Base-by-base conservation (phyloP, 2,113 vertebrate species). In the Prunella himalayana region DNA sequence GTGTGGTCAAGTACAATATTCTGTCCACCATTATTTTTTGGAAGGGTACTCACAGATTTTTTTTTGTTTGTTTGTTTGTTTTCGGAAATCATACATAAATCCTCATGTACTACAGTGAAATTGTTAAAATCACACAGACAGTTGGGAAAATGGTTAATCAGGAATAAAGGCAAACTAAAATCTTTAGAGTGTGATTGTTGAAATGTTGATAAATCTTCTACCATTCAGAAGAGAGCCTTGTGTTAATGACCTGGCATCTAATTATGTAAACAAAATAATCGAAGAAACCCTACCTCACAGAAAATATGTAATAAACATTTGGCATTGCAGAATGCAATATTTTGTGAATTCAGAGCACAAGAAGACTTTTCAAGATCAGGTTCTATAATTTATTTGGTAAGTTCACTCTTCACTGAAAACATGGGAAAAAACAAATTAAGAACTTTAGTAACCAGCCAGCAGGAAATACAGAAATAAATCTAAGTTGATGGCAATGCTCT, bases 401-500 rank as follows among this genome's bases (percentile, higher is more conserved):
- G 2, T 60, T 87, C 70, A 73, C 13, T 90, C 45, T 63, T 86
- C 33, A 27, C 24, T 72, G 82, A 93, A 92, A 92, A 92, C 59
- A 88, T 73, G 54, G 77, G 24, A 39, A 94, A 90, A 93, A 91
- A 82, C 41, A 23, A 86, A 75, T 81, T 78, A 84, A 87, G 18
- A 76, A 35, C 31, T 80, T 45, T 61, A 85, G 88, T 69, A 88
- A 68, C 15, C 33, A 85, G 50, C 54, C 65, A 96, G 22, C 66
- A 92, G 80, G 63, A 93, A 92, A 95, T 85, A 80, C 11, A 87
- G 85, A 95, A 95, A 95, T 85, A 94, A 93, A 76, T 66, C 50
- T 86, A 91, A 91, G 60, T 53, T 75, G 54, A 82, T 82, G 23
- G 24, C 53, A 65, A 15, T 33, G 27, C 19, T 95, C 54, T 90